Evolutionary conservation across 1,140 invertebrate species (phyloP), one percentile per base, ranked within the genome.

Genomic region (Spodoptera litura): DNA sequence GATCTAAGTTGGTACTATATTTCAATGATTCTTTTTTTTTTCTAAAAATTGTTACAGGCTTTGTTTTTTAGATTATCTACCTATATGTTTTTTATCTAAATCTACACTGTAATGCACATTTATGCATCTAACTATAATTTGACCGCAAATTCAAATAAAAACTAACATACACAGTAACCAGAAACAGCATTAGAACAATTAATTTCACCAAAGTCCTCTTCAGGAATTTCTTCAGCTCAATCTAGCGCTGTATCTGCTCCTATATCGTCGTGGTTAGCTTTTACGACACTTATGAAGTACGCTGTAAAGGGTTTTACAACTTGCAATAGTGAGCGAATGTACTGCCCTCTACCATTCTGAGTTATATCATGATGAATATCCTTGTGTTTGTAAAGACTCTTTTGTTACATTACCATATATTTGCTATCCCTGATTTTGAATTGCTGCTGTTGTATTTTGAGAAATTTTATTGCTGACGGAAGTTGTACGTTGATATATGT

Each of bases 231-330:
- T 59, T 20, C 35, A 74, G 55, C 72, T 35, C 20, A 4, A 76
- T 76, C 52, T 70, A 78, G 64, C 62, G 35, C 64, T 78, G 58
- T 62, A 58, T 68, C 38, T 35, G 31, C 27, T 49, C 27, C 44
- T 49, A 55, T 56, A 58, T 74, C 56, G 51, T 78, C 35, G 74
- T 77, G 25, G 74, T 56, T 77, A 49, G 49, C 44, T 77, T 90
- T 90, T 89, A 89, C 84, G 77, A 82, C 74, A 80, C 85, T 88
- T 86, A 84, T 83, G 78, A 83, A 86, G 83, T 87, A 81, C 83
- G 86, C 83, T 83, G 83, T 88, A 87, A 90, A 89, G 82, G 84
- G 70, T 86, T 91, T 90, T 85, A 91, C 83, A 83, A 80, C 86
- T 81, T 77, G 83, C 81, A 88, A 85, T 85, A 87, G 79, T 80